These are phyloP conservation scores for Colletes latitarsis DNA, from an alignment of 1,140 invertebrate species.

Conservation along the genomic window DNA sequence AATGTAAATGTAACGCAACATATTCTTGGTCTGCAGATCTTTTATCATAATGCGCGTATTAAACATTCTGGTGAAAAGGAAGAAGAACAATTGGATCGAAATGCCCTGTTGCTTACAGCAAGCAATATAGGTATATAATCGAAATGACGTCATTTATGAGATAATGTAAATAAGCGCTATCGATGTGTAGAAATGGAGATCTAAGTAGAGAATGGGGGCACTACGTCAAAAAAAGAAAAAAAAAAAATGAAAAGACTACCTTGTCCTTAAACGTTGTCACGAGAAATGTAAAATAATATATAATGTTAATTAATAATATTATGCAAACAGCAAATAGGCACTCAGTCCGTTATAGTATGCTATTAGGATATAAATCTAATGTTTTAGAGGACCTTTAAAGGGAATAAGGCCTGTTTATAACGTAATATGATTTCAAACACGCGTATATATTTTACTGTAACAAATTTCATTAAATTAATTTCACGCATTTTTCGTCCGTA, in stretches of 20 bases:
- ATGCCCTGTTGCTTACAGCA: constrained; percentile 61
- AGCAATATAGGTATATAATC: constrained; percentile 55
- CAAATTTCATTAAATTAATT: constrained; percentile 59
- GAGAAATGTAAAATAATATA: constrained; percentile 76
- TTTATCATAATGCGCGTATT: constrained; percentile 74
- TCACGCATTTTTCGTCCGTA: constrained; percentile 28
- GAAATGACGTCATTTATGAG: constrained; percentile 70
- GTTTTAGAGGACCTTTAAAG: constrained; percentile 66
- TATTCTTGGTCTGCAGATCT: constrained; percentile 76
- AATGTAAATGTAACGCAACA: not conserved
- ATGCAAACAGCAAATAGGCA: constrained; percentile 69
- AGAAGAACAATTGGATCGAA: constrained; percentile 50
- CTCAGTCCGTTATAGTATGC: constrained; percentile 72
- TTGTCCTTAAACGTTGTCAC: constrained; percentile 64
- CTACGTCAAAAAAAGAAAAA: constrained; percentile 24
- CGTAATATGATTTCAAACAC: constrained; percentile 60
- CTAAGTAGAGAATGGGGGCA: constrained; percentile 59
- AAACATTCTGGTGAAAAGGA: constrained; percentile 53
- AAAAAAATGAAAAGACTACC: constrained; percentile 25
- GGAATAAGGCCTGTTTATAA: constrained; percentile 72
- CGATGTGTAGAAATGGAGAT: constrained; percentile 63
- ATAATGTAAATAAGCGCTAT: constrained; percentile 75
- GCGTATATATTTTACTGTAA: constrained; percentile 61
- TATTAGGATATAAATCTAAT: constrained; percentile 72
- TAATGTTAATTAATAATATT: constrained; percentile 74